phyloP scores from a whole-genome alignment of 2,113 vertebrate genomes.

The Rhinolophus sinicus region DNA sequence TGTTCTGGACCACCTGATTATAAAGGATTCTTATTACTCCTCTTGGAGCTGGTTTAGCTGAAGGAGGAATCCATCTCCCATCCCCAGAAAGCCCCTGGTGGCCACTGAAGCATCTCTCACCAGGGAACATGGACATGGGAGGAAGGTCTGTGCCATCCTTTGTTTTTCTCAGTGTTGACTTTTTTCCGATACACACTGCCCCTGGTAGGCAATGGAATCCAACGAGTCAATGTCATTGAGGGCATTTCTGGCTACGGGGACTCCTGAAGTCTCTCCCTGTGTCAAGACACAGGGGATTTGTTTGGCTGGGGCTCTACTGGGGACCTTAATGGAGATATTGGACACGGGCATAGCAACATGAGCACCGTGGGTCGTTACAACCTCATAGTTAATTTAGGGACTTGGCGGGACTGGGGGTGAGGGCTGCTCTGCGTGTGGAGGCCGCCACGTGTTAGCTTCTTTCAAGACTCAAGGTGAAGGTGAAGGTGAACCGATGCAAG shows the following conservation, averaged over 20 bases:
- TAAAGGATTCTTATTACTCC: neutral
- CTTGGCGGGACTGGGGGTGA: neutral
- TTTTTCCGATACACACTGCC: neutral
- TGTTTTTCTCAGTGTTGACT: neutral
- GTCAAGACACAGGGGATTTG: neutral
- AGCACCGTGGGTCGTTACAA: neutral
- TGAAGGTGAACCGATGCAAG: too few species aligned
- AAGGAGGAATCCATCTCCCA: neutral
- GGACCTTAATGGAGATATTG: neutral
- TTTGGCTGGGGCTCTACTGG: neutral
- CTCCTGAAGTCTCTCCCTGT: neutral
- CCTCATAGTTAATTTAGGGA: neutral
- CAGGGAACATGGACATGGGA: neutral
- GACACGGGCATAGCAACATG: accelerated
- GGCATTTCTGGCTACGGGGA: neutral
- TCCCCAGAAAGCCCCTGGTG: neutral
- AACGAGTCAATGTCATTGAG: neutral
- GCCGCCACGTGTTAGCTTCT: neutral
- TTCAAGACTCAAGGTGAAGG: neutral
- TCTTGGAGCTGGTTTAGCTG: neutral
- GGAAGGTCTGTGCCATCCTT: neutral
- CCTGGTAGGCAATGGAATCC: neutral
- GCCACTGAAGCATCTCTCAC: neutral
- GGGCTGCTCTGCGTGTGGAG: neutral
- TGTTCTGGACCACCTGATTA: neutral